These are phyloP conservation scores for Polypedilum vanderplanki DNA, from an alignment of 1,140 invertebrate genomes.

Conservation along the genomic window DNA sequence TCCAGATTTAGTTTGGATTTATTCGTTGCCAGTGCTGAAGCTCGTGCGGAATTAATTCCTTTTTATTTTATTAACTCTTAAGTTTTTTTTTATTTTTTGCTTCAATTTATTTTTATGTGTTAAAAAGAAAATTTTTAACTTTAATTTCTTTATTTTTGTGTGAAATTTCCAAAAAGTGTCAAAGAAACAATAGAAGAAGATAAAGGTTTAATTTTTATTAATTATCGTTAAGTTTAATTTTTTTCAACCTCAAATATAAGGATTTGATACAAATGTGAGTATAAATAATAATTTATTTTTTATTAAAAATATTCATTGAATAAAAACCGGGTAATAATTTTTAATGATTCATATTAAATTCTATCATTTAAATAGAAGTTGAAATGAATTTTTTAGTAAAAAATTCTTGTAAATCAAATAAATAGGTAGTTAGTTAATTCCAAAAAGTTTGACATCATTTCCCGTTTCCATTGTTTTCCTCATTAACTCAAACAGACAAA, in stretches of 20 bases:
- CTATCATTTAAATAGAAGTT: no score
- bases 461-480: no score
- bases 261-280: neutral
- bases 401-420: no score
- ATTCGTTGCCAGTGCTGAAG: slow-evolving; percentile 18
- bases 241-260: neutral
- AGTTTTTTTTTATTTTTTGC: neutral
- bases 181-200: neutral
- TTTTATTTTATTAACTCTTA: neutral
- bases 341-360: no score
- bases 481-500: neutral
- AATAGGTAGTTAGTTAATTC: no score
- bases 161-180: slow-evolving; percentile 23
- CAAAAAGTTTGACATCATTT: no score
- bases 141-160: neutral
- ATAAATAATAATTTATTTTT: neutral
- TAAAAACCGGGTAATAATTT: no score
- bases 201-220: neutral
- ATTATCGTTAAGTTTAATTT: no score
- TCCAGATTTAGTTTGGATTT: slow-evolving; percentile 28
- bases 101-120: neutral
- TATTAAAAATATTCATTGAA: no score
- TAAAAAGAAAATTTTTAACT: neutral
- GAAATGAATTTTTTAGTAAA: no score
- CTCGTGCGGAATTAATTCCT: neutral